These are phyloP conservation scores for Monopis laevigella DNA, from an alignment of 2,888 invertebrate genomes.

Conservation along the genomic window DNA sequence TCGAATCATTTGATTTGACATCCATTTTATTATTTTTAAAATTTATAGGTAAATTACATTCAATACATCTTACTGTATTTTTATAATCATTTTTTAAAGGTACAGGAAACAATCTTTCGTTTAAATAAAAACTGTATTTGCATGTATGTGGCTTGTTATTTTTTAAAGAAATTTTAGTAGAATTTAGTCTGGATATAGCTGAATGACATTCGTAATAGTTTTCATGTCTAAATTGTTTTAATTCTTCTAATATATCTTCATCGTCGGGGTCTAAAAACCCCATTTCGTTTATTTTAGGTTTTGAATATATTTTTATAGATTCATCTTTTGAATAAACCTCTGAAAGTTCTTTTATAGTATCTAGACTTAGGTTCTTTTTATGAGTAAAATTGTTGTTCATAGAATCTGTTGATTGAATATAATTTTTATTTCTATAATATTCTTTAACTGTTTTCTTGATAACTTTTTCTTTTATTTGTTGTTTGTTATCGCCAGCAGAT, in stretches of 20 bases:
- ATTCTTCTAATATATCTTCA: conserved; percentile 26
- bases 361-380: conserved; percentile 28
- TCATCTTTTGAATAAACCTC: conserved; percentile 23
- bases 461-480: conserved; percentile 9
- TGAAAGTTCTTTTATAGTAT: conserved; percentile 40
- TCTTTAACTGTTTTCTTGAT: conserved; percentile 27
- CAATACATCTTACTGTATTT: conserved; percentile 53
- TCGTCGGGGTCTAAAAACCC: conserved; percentile 26
- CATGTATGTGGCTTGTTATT: conserved; percentile 50
- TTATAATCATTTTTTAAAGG: conserved; percentile 50
- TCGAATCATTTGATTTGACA: conserved; percentile 15
- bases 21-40: conserved; percentile 17
- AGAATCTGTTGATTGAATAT: conserved; percentile 31
- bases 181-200: conserved; percentile 37
- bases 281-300: not conserved
- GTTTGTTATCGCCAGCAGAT: conserved; percentile 37
- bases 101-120: conserved; percentile 66
- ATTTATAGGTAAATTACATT: conserved; percentile 53
- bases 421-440: conserved; percentile 49
- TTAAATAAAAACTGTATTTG: conserved; percentile 63
- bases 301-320: too few relatives aligned
- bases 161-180: conserved; percentile 27
- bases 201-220: conserved; percentile 73
- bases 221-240: conserved; percentile 60
- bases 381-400: conserved; percentile 24